Evolutionary conservation across 1,140 invertebrate genomes (phyloP), one percentile per base, ranked within the genome.

Genomic region (Pissodes strobi): DNA sequence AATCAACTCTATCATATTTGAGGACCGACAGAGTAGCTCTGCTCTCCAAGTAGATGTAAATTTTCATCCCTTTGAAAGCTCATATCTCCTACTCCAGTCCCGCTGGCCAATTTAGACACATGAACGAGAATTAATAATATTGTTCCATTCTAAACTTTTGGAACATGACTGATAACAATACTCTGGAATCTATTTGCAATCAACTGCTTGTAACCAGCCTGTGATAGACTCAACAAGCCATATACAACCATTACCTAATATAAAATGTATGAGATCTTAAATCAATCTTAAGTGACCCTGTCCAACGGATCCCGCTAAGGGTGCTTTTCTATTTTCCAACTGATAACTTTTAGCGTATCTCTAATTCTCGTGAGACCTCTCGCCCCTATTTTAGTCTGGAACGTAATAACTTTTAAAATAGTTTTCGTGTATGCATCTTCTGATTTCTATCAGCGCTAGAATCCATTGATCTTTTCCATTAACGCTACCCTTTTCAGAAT

Each of bases 351-450:
- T 37, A 60, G 21, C 63, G 63, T 52, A 60, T 66, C 48, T 22
- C 38, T 30, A 45, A 39, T 55, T 66, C 64, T 15, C 39, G 57
- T 37, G 64, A 61, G 46, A 46, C 46, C 37, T 15, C 49, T 21
- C 37, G 37, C 58, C 51, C 49, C 43, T 30, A 59, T 60, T 37
- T 53, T 53, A 59, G 48, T 37, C 30, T 49, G 17, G 38, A 57
- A 37, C 53, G 34, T 46, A 52, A 62, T 62, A 67, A 48, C 52
- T 62, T 60, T 67, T 67, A 67, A 67, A 67, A 67, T 67, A 67
- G 65, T 67, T 67, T 67, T 63, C 65, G 27, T 67, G 65, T 67
- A 67, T 58, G 65, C 65, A 62, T 63, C 19, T 63, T 58, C 55
- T 67, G 60, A 62, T 61, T 52, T 49, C 53, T 46, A 55, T 55